Conservation (phyloP, 1,140 invertebrate genomes). For the Drosophila athabasca region DNA sequence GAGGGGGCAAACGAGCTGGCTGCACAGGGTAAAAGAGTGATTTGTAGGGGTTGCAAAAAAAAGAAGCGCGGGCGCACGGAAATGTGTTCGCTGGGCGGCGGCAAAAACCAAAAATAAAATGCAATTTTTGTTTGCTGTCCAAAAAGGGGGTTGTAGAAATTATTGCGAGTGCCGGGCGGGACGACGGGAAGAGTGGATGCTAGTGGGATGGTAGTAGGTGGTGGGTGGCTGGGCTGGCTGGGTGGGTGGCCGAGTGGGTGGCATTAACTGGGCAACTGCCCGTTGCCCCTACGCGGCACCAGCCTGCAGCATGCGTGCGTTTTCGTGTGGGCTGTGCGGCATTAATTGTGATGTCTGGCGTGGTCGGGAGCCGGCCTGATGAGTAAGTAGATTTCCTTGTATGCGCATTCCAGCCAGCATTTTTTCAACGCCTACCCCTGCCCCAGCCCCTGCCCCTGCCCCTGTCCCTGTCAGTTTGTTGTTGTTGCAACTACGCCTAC, state of each 20-base stretch:
- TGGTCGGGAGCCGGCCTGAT: constrained; percentile 53
- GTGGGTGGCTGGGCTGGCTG: no score
- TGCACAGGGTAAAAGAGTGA: constrained; percentile 34
- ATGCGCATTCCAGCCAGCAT: constrained; percentile 42
- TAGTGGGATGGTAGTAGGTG: background rate
- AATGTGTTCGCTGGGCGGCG: constrained; percentile 44
- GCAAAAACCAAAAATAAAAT: constrained; percentile 77
- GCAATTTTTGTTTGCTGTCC: constrained; percentile 74
- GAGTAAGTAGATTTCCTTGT: constrained; percentile 82
- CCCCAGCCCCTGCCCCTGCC: constrained; percentile 1
- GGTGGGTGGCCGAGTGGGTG: constrained; percentile 44
- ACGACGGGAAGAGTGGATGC: background rate
- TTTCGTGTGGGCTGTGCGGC: constrained; percentile 55
- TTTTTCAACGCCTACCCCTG: constrained; percentile 13
- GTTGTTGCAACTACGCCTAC: constrained; percentile 38
- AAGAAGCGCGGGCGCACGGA: constrained; percentile 15
- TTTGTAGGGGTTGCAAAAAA: constrained; percentile 42
- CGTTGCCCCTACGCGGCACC: constrained; percentile 12
- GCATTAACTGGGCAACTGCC: constrained; percentile 64
- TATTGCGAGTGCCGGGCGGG: constrained; percentile 42
- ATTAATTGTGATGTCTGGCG: constrained; percentile 79
- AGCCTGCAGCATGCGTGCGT: constrained; percentile 19
- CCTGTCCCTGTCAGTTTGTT: constrained; percentile 1
- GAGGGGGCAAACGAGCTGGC: no score
- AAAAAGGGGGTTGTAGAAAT: constrained; percentile 64